phyloP scores from a whole-genome alignment of 2,113 vertebrate species.

The Riparia riparia region DNA sequence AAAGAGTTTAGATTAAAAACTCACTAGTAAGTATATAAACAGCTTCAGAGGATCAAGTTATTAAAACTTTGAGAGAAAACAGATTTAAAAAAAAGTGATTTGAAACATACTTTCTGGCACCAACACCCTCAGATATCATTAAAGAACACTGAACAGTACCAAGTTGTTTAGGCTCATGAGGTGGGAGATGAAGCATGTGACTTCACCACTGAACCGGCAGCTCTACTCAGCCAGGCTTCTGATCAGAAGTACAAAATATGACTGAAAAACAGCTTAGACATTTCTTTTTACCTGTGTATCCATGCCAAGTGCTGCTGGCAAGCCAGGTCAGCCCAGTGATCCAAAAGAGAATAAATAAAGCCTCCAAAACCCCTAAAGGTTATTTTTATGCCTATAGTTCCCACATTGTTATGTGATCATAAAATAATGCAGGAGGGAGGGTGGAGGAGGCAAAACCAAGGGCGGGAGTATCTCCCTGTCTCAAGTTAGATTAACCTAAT shows the following conservation, averaged over 20 bases:
- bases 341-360: not conserved
- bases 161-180: not conserved
- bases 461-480: not conserved
- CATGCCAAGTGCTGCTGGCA: not conserved
- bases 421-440: not conserved
- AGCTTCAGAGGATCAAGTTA: not conserved
- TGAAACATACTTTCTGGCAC: not conserved
- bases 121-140: not conserved
- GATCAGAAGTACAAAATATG: not conserved
- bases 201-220: not conserved
- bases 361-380: not conserved
- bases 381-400: not conserved
- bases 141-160: not conserved
- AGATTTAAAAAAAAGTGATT: not conserved
- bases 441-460: not conserved
- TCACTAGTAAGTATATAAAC: not conserved
- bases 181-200: not conserved
- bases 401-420: not conserved
- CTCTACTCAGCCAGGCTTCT: not conserved
- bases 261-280: not conserved
- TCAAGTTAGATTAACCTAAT: not conserved
- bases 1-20: not conserved
- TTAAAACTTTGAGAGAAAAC: not conserved
- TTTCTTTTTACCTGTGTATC: not conserved
- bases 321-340: not conserved